Evolutionary conservation across 2,113 vertebrate species (phyloP).

Genomic region (Psittacula cyanocephala): DNA sequence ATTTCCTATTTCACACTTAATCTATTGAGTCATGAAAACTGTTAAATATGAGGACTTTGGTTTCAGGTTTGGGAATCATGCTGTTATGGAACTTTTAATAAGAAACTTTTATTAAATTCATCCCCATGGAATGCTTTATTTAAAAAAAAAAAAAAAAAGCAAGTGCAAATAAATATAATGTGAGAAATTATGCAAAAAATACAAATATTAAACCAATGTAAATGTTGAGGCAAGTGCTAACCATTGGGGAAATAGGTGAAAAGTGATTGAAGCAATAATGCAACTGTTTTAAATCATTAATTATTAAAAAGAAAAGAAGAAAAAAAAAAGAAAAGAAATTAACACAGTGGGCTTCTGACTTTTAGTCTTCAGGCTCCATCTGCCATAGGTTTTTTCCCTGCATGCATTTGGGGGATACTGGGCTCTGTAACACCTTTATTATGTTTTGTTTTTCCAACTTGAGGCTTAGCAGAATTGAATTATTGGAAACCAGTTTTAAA

Average conservation of each 20-base stretch:
- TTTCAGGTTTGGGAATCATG: conserved; percentile 43
- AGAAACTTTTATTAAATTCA: conserved; percentile 58
- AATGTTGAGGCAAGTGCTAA: conserved; percentile 15
- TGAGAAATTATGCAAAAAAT: conserved; percentile 56
- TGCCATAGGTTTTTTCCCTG: neutral
- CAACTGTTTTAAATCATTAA: conserved; percentile 25
- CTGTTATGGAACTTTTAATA: conserved; percentile 53
- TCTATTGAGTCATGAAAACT: conserved; percentile 61
- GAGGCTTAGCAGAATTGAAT: neutral
- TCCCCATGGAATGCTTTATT: conserved; percentile 39
- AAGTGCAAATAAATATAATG: conserved; percentile 65
- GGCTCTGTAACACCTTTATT: neutral
- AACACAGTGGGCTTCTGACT: neutral
- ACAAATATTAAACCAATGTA: conserved; percentile 24
- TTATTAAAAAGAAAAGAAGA: neutral
- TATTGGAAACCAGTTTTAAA: neutral
- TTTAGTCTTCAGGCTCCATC: neutral
- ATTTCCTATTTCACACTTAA: conserved; percentile 67
- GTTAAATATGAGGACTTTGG: conserved; percentile 46
- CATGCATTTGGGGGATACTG: neutral
- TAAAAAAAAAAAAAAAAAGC: neutral
- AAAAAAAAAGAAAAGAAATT: neutral
- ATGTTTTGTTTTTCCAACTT: neutral
- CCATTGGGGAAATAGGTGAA: conserved; percentile 50
- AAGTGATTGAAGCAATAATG: conserved; percentile 39